A percentile compares a stretch with the other conserved stretches of the same genome.
Evolutionary conservation across 2,797 vertebrate genomes (phyloP).

Genomic region (Crenuchus spilurus): DNA sequence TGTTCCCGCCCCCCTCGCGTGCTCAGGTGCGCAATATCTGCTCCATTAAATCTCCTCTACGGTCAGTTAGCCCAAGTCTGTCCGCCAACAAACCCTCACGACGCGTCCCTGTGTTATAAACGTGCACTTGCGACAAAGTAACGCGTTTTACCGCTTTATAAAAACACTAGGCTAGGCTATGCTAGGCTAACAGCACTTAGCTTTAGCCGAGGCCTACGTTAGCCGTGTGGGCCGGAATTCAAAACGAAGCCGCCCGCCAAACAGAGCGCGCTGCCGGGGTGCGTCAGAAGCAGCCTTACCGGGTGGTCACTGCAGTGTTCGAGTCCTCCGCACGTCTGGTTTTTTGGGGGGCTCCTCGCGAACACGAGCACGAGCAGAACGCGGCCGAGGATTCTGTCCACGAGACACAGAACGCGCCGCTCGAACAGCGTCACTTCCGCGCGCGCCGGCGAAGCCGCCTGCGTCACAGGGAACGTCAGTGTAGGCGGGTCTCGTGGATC

Average conservation of each 20-base stretch:
- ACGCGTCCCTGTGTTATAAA: background rate
- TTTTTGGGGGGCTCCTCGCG: too few relatives aligned
- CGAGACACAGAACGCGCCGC: slow-evolving; percentile 75
- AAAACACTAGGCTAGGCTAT: background rate
- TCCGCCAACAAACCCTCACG: background rate
- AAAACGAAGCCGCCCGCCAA: slow-evolving; percentile 59
- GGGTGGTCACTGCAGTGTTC: too few relatives aligned
- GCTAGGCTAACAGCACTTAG: slow-evolving; percentile 10
- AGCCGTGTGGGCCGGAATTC: slow-evolving; percentile 61
- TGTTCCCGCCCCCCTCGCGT: slow-evolving; percentile 79
- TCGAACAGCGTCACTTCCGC: slow-evolving; percentile 75
- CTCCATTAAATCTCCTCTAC: background rate
- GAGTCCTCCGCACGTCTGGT: too few relatives aligned
- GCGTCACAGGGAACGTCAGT: background rate
- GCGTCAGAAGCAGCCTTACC: too few relatives aligned
- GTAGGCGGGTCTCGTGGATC: too few relatives aligned
- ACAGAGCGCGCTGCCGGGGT: too few relatives aligned
- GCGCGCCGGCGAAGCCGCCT: slow-evolving; percentile 58
- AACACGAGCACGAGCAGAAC: too few relatives aligned
- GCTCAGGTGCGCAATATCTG: slow-evolving; percentile 36
- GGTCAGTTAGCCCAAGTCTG: background rate
- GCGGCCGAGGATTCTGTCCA: slow-evolving; percentile 56
- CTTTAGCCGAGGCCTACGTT: slow-evolving; percentile 67
- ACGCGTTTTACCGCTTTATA: background rate
- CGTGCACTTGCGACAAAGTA: background rate